Conservation (phyloP, 2,113 vertebrate genomes). For the Prochilodus magdalenae region DNA sequence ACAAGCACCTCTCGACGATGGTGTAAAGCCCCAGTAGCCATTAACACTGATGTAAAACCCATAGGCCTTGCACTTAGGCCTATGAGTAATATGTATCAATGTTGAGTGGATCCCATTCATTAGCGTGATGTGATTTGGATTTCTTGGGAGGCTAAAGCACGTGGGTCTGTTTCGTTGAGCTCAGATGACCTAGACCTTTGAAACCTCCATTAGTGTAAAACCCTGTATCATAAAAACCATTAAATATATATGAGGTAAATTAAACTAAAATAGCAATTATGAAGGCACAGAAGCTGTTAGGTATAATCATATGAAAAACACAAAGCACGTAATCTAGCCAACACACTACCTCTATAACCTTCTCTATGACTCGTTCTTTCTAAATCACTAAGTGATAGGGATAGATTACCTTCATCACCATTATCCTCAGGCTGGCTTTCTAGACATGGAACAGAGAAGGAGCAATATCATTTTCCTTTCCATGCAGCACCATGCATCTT, state of each 20-base stretch:
- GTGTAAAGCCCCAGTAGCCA: slow-evolving; percentile 14
- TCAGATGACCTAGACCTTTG: not conserved
- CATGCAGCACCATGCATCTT: not conserved
- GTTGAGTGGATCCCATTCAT: slow-evolving; percentile 7
- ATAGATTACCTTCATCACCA: slow-evolving; percentile 33
- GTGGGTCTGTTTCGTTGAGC: not conserved
- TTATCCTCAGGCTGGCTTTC: slow-evolving; percentile 24
- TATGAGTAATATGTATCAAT: not conserved
- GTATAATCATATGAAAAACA: not conserved
- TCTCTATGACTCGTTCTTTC: not conserved
- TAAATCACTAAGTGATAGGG: not conserved
- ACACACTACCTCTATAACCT: not conserved
- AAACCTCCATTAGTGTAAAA: slow-evolving; percentile 12
- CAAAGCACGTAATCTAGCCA: slow-evolving; percentile 18
- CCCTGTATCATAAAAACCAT: not conserved
- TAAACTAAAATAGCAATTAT: not conserved
- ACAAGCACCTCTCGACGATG: not conserved
- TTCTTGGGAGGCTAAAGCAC: not conserved
- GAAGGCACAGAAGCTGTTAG: not conserved
- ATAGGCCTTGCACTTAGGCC: not conserved
- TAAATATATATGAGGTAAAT: not conserved
- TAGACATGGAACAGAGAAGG: not conserved
- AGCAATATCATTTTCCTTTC: not conserved
- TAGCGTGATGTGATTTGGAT: slow-evolving; percentile 7
- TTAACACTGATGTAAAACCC: slow-evolving; percentile 20